Percentiles rank a stretch among this genome's conserved stretches.
Evolutionary conservation across 2,113 vertebrate species (phyloP).

Genomic region (Gallinago jamesoni): DNA sequence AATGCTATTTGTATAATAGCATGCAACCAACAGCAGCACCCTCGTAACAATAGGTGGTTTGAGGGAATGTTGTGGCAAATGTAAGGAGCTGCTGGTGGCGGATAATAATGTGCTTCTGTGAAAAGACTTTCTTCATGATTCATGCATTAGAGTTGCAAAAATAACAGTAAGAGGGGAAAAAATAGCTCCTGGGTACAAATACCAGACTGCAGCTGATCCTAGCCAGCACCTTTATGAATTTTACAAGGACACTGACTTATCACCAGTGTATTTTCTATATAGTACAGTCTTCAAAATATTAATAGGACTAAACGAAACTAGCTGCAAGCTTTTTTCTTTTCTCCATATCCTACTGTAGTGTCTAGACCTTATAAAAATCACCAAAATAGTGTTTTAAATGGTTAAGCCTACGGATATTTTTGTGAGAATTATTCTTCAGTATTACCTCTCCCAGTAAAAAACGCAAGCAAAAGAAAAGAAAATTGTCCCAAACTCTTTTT

Average conservation of each 20-base stretch:
- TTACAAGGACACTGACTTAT: background rate
- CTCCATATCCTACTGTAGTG: background rate
- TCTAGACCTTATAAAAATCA: background rate
- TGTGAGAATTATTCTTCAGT: background rate
- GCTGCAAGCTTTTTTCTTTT: background rate
- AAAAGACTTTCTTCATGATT: conserved; percentile 12
- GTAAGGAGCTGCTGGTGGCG: background rate
- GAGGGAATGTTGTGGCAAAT: conserved; percentile 17
- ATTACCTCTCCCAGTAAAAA: background rate
- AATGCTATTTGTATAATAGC: conserved; percentile 51
- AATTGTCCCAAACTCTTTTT: background rate
- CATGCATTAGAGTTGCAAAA: conserved; percentile 3
- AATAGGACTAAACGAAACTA: background rate
- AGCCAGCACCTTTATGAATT: conserved; percentile 7
- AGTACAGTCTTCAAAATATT: background rate
- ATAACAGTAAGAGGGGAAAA: background rate
- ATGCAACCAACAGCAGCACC: conserved; percentile 35
- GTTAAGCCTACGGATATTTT: background rate
- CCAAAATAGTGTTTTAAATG: background rate
- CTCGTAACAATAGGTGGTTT: conserved; percentile 36
- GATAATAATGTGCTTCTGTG: background rate
- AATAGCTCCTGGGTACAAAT: conserved; percentile 13
- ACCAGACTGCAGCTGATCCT: conserved; percentile 3
- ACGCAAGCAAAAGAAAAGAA: background rate
- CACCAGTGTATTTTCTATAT: background rate